phyloP scores from a whole-genome alignment of 2,113 vertebrate species.

The Ploceus nigricollis region DNA sequence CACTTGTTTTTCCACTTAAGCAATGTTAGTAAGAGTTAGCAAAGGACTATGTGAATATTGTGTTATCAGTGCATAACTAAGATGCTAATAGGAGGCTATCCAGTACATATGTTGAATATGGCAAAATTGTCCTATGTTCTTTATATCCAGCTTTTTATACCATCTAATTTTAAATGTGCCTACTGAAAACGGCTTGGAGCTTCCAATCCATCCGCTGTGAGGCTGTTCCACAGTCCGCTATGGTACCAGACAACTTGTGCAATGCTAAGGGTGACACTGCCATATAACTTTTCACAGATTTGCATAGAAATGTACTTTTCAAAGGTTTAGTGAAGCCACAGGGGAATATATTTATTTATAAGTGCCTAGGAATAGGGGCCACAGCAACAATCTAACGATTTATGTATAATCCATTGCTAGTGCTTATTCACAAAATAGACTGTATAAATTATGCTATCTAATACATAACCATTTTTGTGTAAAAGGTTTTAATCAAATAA shows the following conservation, averaged over 20 bases:
- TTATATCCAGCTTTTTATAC: background rate
- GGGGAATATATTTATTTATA: constrained; percentile 33
- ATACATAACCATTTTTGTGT: background rate
- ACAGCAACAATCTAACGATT: background rate
- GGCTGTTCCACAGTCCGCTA: background rate
- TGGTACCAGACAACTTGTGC: background rate
- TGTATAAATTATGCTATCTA: background rate
- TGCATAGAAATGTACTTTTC: constrained; percentile 24
- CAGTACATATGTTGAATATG: background rate
- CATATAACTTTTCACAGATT: background rate
- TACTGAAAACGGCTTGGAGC: background rate
- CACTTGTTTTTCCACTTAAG: background rate
- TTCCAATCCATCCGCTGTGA: background rate
- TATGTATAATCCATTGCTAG: background rate
- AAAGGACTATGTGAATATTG: background rate
- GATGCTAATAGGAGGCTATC: background rate
- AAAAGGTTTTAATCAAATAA: background rate
- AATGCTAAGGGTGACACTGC: background rate
- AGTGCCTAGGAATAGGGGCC: background rate
- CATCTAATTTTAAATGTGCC: background rate
- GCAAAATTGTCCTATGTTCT: background rate
- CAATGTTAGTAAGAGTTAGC: background rate
- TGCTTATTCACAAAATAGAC: background rate
- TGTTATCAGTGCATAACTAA: background rate
- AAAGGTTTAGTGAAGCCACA: constrained; percentile 6